Evolutionary conservation across 2,888 invertebrate genomes (phyloP).

Genomic region (Agrochola lychnidis): DNA sequence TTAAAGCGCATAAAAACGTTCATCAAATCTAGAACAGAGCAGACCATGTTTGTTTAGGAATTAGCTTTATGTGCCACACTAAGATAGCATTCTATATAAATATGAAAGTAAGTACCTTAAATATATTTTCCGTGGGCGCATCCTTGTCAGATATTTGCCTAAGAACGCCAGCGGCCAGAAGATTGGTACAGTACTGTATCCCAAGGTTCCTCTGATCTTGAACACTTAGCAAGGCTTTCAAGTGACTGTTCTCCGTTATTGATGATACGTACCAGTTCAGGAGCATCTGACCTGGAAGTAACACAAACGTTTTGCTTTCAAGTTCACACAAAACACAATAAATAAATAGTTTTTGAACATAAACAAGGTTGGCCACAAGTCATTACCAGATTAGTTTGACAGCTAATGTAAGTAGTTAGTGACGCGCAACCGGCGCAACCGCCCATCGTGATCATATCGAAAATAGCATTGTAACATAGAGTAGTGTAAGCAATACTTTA

Average conservation of each 20-base stretch:
- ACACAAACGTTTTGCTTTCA: slow-evolving; percentile 54
- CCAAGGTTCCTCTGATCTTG: slow-evolving; percentile 95
- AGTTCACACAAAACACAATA: slow-evolving; percentile 3
- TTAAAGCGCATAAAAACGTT: background rate
- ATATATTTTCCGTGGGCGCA: slow-evolving; percentile 92
- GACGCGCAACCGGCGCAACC: slow-evolving; percentile 31
- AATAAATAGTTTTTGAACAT: slow-evolving; percentile 46
- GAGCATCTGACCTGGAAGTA: slow-evolving; percentile 95
- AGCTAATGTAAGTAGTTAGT: slow-evolving; percentile 46
- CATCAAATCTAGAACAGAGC: slow-evolving; percentile 25
- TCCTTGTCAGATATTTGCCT: slow-evolving; percentile 94
- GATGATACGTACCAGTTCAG: slow-evolving; percentile 97
- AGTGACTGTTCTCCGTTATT: slow-evolving; percentile 92
- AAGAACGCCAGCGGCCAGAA: slow-evolving; percentile 96
- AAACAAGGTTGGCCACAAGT: slow-evolving; percentile 46
- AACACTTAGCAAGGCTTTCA: slow-evolving; percentile 91
- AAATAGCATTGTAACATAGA: slow-evolving; percentile 14
- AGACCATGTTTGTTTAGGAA: slow-evolving; percentile 36
- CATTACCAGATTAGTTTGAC: slow-evolving; percentile 44
- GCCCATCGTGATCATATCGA: slow-evolving; percentile 18
- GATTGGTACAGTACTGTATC: slow-evolving; percentile 96
- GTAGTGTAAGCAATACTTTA: slow-evolving; percentile 1
- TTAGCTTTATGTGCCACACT: background rate
- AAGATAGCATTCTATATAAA: slow-evolving; percentile 3
- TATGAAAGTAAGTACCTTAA: slow-evolving; percentile 91